Conservation (phyloP, 2,113 vertebrate genomes). For the Pseudopodoces humilis region DNA sequence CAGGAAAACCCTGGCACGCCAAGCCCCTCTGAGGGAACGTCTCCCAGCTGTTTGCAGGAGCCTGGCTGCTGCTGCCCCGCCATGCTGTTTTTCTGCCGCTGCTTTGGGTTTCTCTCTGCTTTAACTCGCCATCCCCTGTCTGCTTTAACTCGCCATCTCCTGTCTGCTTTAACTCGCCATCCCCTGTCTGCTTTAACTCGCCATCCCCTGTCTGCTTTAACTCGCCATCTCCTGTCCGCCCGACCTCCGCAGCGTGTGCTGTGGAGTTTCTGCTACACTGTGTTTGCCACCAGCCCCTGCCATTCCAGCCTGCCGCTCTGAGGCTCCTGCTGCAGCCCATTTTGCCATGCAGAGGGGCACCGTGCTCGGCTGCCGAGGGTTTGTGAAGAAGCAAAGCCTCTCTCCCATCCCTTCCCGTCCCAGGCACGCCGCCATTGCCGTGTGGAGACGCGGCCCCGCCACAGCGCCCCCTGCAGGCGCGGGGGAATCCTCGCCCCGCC, state of each 20-base stretch:
- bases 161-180: accelerated
- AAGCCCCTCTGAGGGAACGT: too few species aligned
- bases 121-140: accelerated
- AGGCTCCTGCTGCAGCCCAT: background rate
- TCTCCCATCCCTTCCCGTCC: background rate
- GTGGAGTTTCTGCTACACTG: accelerated
- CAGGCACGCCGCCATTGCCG: too few species aligned
- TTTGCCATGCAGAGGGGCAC: too few species aligned
- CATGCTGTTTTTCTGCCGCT: accelerated
- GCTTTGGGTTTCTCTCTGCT: background rate
- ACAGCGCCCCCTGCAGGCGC: background rate
- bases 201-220: background rate
- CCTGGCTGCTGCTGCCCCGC: background rate
- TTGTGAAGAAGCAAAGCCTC: too few species aligned
- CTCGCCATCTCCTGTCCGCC: accelerated
- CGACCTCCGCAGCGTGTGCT: accelerated
- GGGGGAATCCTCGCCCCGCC: background rate
- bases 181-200: accelerated
- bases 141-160: too few species aligned
- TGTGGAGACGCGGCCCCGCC: background rate
- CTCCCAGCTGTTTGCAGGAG: background rate
- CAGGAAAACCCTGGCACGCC: accelerated
- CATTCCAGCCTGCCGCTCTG: background rate
- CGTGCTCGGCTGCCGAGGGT: background rate
- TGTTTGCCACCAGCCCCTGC: background rate